A percentile compares a stretch with the other conserved stretches of the same genome.
These are phyloP conservation scores for Drosophila ananassae DNA, from an alignment of 1,140 invertebrate species.

Conservation along the genomic window DNA sequence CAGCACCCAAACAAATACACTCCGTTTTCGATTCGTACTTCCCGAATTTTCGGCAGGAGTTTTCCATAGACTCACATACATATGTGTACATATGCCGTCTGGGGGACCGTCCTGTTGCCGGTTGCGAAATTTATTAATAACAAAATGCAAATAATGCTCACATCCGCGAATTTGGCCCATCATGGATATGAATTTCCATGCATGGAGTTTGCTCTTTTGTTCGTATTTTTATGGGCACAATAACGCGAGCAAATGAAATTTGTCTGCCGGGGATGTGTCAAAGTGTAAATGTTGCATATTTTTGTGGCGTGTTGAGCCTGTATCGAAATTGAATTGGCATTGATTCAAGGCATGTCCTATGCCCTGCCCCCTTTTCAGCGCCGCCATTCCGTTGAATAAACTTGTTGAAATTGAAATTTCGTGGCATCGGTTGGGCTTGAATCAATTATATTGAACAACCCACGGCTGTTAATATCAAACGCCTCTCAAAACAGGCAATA, in stretches of 20 bases:
- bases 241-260: slow-evolving; percentile 59
- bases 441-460: slow-evolving; percentile 7
- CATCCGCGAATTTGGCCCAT: slow-evolving; percentile 8
- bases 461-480: slow-evolving; percentile 10
- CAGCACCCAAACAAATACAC: slow-evolving; percentile 41
- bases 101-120: slow-evolving; percentile 20
- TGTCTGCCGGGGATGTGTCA: slow-evolving; percentile 44
- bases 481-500: slow-evolving; percentile 16
- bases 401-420: slow-evolving; percentile 26
- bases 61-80: not conserved
- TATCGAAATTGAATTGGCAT: slow-evolving; percentile 27
- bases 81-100: not conserved
- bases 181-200: slow-evolving; percentile 6
- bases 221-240: slow-evolving; percentile 47
- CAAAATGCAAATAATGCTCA: slow-evolving; percentile 69
- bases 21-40: slow-evolving; percentile 15
- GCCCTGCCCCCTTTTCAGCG: not conserved
- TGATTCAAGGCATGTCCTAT: slow-evolving; percentile 3
- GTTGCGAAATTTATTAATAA: slow-evolving; percentile 71
- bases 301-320: slow-evolving; percentile 1
- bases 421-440: not conserved
- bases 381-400: slow-evolving; percentile 2
- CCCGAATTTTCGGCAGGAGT: slow-evolving; percentile 3
- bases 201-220: slow-evolving; percentile 12
- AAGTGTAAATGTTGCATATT: slow-evolving; percentile 65